Percentiles rank a stretch among this genome's conserved stretches.
Conservation (phyloP, 2,888 invertebrate species). For the Troilus luridus region DNA sequence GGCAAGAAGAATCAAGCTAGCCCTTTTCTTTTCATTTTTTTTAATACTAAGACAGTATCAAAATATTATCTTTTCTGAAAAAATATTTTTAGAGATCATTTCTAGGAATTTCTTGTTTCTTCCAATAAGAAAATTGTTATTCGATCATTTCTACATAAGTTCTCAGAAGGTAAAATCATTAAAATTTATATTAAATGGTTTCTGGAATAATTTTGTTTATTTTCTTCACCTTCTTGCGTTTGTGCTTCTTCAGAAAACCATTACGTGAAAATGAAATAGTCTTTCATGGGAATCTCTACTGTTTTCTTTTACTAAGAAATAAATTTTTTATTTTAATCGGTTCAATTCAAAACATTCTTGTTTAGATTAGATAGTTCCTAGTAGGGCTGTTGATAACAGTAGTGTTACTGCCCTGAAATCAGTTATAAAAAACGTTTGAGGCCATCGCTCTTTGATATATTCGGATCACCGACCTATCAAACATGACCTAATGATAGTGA, state of each 20-base stretch:
- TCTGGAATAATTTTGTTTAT: too few species aligned
- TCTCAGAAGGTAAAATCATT: background rate
- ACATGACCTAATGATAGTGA: background rate
- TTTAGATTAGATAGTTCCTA: background rate
- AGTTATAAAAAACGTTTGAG: background rate
- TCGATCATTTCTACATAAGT: background rate
- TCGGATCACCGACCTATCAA: conserved; percentile 29
- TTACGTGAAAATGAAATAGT: background rate
- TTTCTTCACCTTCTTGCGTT: background rate
- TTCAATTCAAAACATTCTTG: background rate
- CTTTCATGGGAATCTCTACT: background rate
- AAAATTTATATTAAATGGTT: too few species aligned
- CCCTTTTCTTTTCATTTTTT: too few species aligned
- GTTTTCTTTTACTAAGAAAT: background rate
- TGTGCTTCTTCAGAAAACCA: background rate
- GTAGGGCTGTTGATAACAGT: background rate
- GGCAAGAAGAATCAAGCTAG: too few species aligned
- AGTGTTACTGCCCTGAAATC: conserved; percentile 19
- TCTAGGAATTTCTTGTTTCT: too few species aligned
- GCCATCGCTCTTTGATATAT: conserved; percentile 18
- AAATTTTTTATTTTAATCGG: background rate
- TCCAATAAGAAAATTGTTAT: too few species aligned
- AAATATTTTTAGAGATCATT: too few species aligned
- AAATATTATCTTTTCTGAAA: too few species aligned
- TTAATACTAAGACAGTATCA: too few species aligned